Evolutionary conservation across 2,888 invertebrate species (phyloP), one percentile per base, ranked within the genome.

Genomic region (Rotaria magnacalcarata): DNA sequence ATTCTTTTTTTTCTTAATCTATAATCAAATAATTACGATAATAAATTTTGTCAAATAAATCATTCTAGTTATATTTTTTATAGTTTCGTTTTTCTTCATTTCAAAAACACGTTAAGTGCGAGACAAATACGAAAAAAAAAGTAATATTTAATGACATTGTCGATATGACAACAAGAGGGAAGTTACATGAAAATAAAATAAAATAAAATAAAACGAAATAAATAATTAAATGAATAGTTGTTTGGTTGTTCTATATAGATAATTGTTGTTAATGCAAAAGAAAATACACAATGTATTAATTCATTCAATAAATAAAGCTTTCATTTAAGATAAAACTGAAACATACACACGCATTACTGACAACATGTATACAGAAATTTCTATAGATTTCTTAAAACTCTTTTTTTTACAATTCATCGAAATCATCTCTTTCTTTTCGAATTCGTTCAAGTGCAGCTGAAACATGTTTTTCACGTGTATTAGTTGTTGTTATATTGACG

Each of bases 361-460:
- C 67, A 67, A 67, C 27, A 67, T 19, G 7, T 19, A 67, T 67
- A 67, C 1, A 3, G 16, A 34, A 0, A 6, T 54, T 54, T 6
- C 5, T 54, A 21, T 14, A 10, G 21, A 54, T 19, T 54, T 19
- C 19, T 54, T 54, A 54, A 21, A 5, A 1, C 27, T 14, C 16
- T n/a, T 7, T 5, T 16, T 24, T 21, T 80, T 80, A 80, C 10
- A 80, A 19, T 21, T 47, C 80, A 80, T 80, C 43, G 19, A 80
- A 47, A 80, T 80, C 80, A 47, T 80, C 80, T 43, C 47, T 24
- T 80, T 80, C 80, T n/a, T n/a, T 47, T 80, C 47, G 80, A 47
- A 80, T 80, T 47, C 80, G 21, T 80, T 80, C 47, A 11, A 80
- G 47, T 47, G 80, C 80, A 47, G 80, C 80, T 14, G 47, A 47